Evolutionary conservation across 2,888 invertebrate genomes (phyloP).

Genomic region (Erynnis tages): DNA sequence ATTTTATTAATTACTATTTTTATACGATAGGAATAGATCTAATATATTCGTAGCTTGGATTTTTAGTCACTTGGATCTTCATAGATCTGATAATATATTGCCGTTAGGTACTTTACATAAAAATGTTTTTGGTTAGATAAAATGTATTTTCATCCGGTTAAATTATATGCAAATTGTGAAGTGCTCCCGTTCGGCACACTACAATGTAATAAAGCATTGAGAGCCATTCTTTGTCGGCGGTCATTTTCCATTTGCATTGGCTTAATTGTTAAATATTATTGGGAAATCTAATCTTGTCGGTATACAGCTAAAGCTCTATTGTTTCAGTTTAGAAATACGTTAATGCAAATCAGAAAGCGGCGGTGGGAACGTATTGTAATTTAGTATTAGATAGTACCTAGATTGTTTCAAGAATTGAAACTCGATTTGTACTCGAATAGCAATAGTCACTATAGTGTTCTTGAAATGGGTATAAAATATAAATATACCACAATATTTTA

Average conservation of each 20-base stretch:
- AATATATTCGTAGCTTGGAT: too few species aligned
- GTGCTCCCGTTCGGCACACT: conserved; percentile 3
- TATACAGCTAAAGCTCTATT: neutral
- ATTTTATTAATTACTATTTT: too few species aligned
- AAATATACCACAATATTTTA: too few species aligned
- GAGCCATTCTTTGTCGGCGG: neutral
- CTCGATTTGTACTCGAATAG: too few species aligned
- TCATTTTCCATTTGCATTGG: conserved; percentile 7
- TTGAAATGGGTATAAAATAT: too few species aligned
- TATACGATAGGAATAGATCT: too few species aligned
- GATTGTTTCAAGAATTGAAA: too few species aligned
- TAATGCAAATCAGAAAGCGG: neutral
- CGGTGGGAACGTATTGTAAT: neutral
- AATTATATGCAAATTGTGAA: conserved; percentile 53
- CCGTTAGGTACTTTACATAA: neutral
- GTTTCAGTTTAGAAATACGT: neutral
- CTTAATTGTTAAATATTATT: conserved; percentile 7
- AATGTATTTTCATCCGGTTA: conserved; percentile 33
- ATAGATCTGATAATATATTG: too few species aligned
- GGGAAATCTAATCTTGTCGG: neutral
- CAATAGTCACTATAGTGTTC: too few species aligned
- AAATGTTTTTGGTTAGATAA: conserved; percentile 38
- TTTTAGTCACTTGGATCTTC: too few species aligned
- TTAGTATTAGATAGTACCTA: neutral
- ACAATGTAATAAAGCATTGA: neutral